Evolutionary conservation across 2,113 vertebrate species (phyloP).

Genomic region (Chaenogobius annularis): DNA sequence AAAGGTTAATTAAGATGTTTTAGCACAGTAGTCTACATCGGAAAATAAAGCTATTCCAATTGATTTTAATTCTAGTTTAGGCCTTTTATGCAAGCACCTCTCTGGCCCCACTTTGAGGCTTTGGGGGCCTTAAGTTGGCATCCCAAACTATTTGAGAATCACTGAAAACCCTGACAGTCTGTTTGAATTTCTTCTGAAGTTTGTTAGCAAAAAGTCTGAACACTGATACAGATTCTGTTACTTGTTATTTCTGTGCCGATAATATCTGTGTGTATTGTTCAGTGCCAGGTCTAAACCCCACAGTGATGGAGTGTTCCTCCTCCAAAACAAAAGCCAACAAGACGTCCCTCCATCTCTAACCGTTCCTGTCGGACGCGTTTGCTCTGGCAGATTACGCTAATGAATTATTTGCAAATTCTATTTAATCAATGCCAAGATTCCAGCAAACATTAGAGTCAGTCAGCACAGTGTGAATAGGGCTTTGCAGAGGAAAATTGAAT

Average conservation of each 20-base stretch:
- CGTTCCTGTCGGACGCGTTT: slow-evolving; percentile 19
- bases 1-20: too few species aligned
- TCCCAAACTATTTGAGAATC: too few species aligned
- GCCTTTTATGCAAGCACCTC: too few species aligned
- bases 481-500: slow-evolving; percentile 50
- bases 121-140: too few species aligned
- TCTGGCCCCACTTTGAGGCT: too few species aligned
- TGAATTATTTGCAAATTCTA: slow-evolving; percentile 63
- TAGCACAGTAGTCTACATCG: too few species aligned
- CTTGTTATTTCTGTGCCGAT: not conserved
- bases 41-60: too few species aligned
- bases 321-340: slow-evolving; percentile 25
- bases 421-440: slow-evolving; percentile 62
- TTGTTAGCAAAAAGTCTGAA: not conserved
- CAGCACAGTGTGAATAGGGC: slow-evolving; percentile 45
- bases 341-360: slow-evolving; percentile 22
- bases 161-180: too few species aligned
- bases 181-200: not conserved
- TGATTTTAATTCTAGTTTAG: too few species aligned
- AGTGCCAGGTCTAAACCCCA: slow-evolving; percentile 11
- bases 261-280: not conserved
- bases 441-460: slow-evolving; percentile 57
- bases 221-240: not conserved
- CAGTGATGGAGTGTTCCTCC: slow-evolving; percentile 13
- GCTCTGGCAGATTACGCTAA: slow-evolving; percentile 49